Evolutionary conservation across 1,140 invertebrate genomes (phyloP).

Genomic region (Apis cerana): DNA sequence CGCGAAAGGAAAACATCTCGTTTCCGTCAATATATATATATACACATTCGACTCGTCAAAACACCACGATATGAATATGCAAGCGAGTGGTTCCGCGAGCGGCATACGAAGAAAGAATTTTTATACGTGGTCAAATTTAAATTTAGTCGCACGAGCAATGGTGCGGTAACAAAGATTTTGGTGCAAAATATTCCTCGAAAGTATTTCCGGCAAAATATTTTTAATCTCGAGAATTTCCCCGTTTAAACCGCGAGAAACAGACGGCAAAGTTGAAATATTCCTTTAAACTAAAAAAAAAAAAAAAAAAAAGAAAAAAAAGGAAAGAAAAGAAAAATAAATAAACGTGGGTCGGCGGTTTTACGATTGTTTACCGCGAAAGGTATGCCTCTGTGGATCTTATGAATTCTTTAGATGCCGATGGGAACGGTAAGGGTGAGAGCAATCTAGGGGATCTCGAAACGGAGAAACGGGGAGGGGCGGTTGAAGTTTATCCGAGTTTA

Average conservation of each 20-base stretch:
- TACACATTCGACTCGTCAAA: not conserved
- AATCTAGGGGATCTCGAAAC: constrained; percentile 36
- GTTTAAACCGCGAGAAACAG: constrained; percentile 4
- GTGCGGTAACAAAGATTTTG: not conserved
- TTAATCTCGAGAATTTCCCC: constrained; percentile 42
- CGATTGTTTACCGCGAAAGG: constrained; percentile 63
- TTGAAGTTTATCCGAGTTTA: constrained; percentile 64
- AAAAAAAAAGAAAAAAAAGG: not conserved
- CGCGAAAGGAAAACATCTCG: not conserved
- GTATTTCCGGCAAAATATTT: constrained; percentile 52
- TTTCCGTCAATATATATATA: not conserved
- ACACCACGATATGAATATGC: not conserved
- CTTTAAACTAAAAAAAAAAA: constrained; percentile 50
- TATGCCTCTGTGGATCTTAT: constrained; percentile 63
- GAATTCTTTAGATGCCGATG: constrained; percentile 65
- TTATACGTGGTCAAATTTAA: no score
- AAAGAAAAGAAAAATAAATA: no score
- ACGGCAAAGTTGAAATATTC: constrained; percentile 48
- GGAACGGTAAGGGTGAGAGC: constrained; percentile 50
- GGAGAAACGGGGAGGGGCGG: not conserved
- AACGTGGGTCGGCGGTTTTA: constrained; percentile 51
- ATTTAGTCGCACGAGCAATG: no score
- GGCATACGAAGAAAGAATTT: not conserved
- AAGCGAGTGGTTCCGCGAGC: not conserved
- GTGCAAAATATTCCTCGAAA: not conserved